Percentiles rank a stretch among this genome's conserved stretches.
phyloP scores from a whole-genome alignment of 1,140 invertebrate species.

The Pogonognathellus flavescens region DNA sequence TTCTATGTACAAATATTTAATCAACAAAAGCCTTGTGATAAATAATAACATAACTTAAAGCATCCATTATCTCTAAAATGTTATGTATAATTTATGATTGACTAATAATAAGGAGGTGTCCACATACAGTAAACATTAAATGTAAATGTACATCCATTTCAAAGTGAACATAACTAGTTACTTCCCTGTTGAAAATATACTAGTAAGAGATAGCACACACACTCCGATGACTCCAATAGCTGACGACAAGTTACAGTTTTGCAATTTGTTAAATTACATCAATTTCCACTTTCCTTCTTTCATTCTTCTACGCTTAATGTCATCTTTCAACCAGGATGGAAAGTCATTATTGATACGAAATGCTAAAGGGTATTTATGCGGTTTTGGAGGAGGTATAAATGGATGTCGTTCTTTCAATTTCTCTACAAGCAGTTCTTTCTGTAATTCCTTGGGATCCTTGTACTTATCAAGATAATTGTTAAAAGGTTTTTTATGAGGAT shows the following conservation, averaged over 20 bases:
- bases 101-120: no score
- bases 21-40: no score
- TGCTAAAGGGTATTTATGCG: conserved; percentile 82
- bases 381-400: conserved; percentile 79
- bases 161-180: no score
- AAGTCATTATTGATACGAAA: conserved; percentile 73
- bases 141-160: no score
- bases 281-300: conserved; percentile 68
- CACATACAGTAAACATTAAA: no score
- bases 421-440: conserved; percentile 86
- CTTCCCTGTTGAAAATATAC: not conserved
- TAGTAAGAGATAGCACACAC: not conserved
- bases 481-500: conserved; percentile 85
- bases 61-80: no score
- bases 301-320: conserved; percentile 78
- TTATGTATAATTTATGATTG: no score
- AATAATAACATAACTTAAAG: no score
- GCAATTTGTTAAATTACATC: not conserved
- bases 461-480: conserved; percentile 90
- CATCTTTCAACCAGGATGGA: conserved; percentile 83
- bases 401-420: conserved; percentile 87
- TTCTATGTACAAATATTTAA: no score
- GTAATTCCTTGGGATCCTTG: conserved; percentile 87
- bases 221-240: not conserved
- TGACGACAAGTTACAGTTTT: not conserved